A percentile compares a stretch with the other conserved stretches of the same genome.
These are phyloP conservation scores for Halocynthia aurantium DNA, from an alignment of 23 tunicate genomes.

Conservation along the genomic window DNA sequence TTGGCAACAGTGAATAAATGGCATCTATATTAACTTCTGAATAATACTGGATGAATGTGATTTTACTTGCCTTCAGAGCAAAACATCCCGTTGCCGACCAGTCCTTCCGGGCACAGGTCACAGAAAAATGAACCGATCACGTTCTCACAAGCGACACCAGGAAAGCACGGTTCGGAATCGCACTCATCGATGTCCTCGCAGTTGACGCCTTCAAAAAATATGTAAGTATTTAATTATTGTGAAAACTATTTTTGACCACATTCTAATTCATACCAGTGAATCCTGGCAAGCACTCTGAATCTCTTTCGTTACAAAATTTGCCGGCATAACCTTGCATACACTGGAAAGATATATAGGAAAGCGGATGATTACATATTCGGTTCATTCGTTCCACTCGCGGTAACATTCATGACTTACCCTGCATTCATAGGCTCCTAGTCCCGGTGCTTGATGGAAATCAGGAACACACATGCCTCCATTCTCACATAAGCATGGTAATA, in stretches of 20 bases:
- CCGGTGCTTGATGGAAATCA: background rate
- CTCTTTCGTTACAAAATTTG: constrained; percentile 4
- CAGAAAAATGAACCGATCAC: constrained; percentile 1
- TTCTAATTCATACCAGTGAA: background rate
- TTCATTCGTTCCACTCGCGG: background rate
- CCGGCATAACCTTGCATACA: background rate
- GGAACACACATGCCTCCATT: constrained; percentile 1
- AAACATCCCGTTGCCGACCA: background rate
- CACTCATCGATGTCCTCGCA: background rate
- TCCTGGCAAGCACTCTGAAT: background rate
- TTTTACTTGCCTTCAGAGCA: background rate
- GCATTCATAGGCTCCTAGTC: constrained; percentile 11
- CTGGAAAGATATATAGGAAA: background rate
- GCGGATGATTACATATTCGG: background rate
- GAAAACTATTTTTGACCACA: too few species aligned
- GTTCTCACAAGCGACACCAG: background rate
- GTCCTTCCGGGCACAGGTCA: background rate
- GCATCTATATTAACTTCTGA: too few species aligned
- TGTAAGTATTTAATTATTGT: background rate
- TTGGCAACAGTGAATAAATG: too few species aligned
- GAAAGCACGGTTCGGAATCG: background rate
- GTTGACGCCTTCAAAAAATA: background rate
- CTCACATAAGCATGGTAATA: constrained; percentile 3
- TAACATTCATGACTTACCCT: background rate
- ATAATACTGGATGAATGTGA: background rate